phyloP scores from a whole-genome alignment of 2,797 vertebrate genomes.

The Ceryle rudis region DNA sequence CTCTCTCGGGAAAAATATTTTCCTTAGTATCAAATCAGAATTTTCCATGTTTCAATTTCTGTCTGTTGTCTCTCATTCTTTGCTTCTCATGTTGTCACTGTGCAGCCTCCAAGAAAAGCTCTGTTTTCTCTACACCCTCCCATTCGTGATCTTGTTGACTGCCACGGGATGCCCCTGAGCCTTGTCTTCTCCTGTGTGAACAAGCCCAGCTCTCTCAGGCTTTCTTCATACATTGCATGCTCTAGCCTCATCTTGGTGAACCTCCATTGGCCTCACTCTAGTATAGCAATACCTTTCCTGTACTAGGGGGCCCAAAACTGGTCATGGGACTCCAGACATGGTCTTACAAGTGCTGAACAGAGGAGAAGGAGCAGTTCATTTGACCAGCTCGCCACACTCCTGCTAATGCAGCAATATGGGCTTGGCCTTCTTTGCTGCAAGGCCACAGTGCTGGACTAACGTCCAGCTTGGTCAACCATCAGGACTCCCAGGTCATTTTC shows the following conservation, averaged over 20 bases:
- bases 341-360: not conserved
- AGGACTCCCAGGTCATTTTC: not conserved
- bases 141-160: not conserved
- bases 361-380: not conserved
- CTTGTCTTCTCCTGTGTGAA: not conserved
- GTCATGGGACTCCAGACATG: not conserved
- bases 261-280: not conserved
- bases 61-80: not conserved
- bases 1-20: not conserved
- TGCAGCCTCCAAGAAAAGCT: not conserved
- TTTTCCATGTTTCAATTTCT: not conserved
- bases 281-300: not conserved
- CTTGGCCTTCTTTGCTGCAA: not conserved
- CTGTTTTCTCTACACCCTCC: not conserved
- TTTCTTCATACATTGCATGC: not conserved
- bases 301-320: not conserved
- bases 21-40: not conserved
- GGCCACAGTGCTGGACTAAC: not conserved
- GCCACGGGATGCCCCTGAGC: not conserved
- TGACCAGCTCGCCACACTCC: not conserved
- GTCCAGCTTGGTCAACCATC: not conserved
- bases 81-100: not conserved
- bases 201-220: not conserved
- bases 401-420: not conserved
- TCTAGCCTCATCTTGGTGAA: not conserved